A percentile compares a stretch with the other conserved stretches of the same genome.
phyloP scores from a whole-genome alignment of 2,113 vertebrate species.

The Pandion haliaetus region DNA sequence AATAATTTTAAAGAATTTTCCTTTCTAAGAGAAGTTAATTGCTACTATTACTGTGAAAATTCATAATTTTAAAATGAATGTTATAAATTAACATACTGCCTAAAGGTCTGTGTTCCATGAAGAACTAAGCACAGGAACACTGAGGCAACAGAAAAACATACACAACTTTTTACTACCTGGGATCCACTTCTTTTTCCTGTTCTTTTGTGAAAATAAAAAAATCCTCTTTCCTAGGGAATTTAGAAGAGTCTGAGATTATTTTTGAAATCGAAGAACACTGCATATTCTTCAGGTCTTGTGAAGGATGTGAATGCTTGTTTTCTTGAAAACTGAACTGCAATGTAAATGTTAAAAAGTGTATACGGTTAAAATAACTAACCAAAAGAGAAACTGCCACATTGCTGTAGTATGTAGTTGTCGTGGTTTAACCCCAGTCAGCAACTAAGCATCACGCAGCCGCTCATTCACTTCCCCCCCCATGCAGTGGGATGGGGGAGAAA shows the following conservation, averaged over 20 bases:
- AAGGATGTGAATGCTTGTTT: neutral
- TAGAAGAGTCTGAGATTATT: slow-evolving; percentile 30
- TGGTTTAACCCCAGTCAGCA: too few relatives aligned
- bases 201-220: slow-evolving; percentile 60
- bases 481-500: too few relatives aligned
- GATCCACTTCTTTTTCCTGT: slow-evolving; percentile 40
- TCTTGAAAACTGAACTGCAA: slow-evolving; percentile 61
- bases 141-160: neutral
- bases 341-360: neutral
- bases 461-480: too few relatives aligned
- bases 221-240: slow-evolving; percentile 30
- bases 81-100: neutral
- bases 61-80: neutral
- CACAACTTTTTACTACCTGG: slow-evolving; percentile 56
- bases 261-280: neutral
- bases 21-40: neutral
- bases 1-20: neutral
- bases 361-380: neutral
- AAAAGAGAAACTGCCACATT: neutral
- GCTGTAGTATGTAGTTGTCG: neutral
- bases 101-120: neutral
- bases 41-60: neutral
- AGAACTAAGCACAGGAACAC: neutral
- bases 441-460: too few relatives aligned
- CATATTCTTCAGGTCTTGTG: slow-evolving; percentile 40